Conservation (phyloP, 35 echinoderm and acorn worm genomes). For the Amphiura filiformis region DNA sequence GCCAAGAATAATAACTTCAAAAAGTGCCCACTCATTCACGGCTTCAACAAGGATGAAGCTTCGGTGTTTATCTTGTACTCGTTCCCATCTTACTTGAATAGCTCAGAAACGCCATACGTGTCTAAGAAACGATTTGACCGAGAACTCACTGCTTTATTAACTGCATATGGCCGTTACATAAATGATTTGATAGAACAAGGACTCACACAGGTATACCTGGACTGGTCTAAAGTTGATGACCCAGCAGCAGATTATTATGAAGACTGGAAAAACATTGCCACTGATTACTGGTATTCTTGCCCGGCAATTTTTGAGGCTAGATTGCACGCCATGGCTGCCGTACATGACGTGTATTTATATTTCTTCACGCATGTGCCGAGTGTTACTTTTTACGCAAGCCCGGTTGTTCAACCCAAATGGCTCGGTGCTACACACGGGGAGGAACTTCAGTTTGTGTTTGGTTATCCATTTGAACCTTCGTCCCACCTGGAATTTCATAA, state of each 20-base stretch:
- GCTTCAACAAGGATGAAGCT: not conserved
- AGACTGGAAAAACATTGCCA: not conserved
- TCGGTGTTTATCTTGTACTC: not conserved
- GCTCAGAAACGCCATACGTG: not conserved
- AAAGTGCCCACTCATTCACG: not conserved
- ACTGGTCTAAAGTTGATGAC: constrained; percentile 71
- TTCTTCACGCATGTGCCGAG: not conserved
- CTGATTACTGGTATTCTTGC: not conserved
- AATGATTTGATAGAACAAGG: not conserved
- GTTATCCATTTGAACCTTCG: not conserved
- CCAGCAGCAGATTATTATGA: constrained; percentile 40
- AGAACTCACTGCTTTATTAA: not conserved
- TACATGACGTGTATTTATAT: not conserved
- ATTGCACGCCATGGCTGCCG: constrained; percentile 9
- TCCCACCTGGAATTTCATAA: not conserved
- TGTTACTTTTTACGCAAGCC: not conserved
- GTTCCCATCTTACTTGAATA: not conserved
- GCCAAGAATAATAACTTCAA: not conserved
- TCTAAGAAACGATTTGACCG: not conserved
- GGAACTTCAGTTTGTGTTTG: constrained; percentile 73
- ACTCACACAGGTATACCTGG: constrained; percentile 52
- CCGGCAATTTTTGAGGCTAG: not conserved
- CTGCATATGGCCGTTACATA: no score
- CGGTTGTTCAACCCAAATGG: constrained; percentile 29
- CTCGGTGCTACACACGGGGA: constrained; percentile 79